A percentile compares a stretch with the other conserved stretches of the same genome.
Evolutionary conservation across 2,888 invertebrate genomes (phyloP).

Genomic region (Microchrysa polita): DNA sequence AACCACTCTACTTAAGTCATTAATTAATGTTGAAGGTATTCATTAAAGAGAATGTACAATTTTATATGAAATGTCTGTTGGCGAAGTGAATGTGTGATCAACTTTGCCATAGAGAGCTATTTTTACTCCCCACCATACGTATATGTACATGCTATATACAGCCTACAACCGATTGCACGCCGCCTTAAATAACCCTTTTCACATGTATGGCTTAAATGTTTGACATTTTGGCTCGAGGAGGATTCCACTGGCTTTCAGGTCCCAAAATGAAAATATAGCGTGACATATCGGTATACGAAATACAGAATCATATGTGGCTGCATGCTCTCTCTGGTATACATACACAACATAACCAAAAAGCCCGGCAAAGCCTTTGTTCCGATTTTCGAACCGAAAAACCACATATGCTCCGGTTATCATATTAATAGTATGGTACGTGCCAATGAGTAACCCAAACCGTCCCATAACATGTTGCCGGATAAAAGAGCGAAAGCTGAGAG

Average conservation of each 20-base stretch:
- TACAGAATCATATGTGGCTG: too few relatives aligned
- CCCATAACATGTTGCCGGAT: neutral
- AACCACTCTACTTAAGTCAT: constrained; percentile 27
- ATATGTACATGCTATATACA: too few relatives aligned
- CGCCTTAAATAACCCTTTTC: constrained; percentile 36
- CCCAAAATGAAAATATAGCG: neutral
- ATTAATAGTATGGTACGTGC: constrained; percentile 15
- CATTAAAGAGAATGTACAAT: constrained; percentile 8
- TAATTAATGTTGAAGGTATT: constrained; percentile 40
- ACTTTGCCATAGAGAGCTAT: constrained; percentile 20
- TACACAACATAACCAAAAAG: neutral
- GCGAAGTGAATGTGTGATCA: neutral
- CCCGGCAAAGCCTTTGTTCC: neutral
- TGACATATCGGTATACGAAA: too few relatives aligned
- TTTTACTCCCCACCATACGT: neutral
- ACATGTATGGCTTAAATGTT: constrained; percentile 26
- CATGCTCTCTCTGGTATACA: too few relatives aligned
- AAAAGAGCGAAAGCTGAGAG: too few relatives aligned
- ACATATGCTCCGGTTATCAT: constrained; percentile 22
- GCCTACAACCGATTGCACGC: neutral
- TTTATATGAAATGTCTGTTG: neutral
- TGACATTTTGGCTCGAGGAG: constrained; percentile 38
- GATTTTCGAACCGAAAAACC: constrained; percentile 17
- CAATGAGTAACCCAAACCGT: neutral
- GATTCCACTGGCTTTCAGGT: constrained; percentile 17